Evolutionary conservation across 2,888 invertebrate species (phyloP).

Genomic region (Ectemnius lituratus): DNA sequence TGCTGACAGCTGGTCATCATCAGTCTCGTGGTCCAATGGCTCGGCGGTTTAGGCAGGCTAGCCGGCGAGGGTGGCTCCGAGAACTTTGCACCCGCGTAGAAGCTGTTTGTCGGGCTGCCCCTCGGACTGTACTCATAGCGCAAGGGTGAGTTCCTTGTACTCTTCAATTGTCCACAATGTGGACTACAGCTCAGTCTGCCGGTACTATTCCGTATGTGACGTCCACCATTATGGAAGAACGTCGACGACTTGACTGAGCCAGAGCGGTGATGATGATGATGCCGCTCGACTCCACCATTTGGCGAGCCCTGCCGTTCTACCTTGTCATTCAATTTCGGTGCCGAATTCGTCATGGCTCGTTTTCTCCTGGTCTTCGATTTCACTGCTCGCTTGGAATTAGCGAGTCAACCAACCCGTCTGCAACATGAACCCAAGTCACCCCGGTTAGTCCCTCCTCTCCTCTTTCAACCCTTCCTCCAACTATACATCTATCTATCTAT

Average conservation of each 20-base stretch:
- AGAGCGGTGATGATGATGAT: slow-evolving; percentile 52
- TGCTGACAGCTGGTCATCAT: slow-evolving; percentile 63
- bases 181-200: slow-evolving; percentile 70
- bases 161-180: slow-evolving; percentile 59
- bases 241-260: slow-evolving; percentile 64
- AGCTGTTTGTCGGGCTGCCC: slow-evolving; percentile 73
- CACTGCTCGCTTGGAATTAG: slow-evolving; percentile 19
- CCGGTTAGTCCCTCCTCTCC: too few relatives aligned
- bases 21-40: slow-evolving; percentile 83
- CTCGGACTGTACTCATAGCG: slow-evolving; percentile 65
- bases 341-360: slow-evolving; percentile 74
- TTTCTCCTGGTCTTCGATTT: slow-evolving; percentile 15
- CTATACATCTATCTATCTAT: too few relatives aligned
- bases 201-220: slow-evolving; percentile 52
- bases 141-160: slow-evolving; percentile 64
- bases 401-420: slow-evolving; percentile 43
- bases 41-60: slow-evolving; percentile 88
- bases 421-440: slow-evolving; percentile 18
- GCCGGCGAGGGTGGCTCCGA: slow-evolving; percentile 89
- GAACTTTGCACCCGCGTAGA: slow-evolving; percentile 87
- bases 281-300: slow-evolving; percentile 66
- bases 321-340: slow-evolving; percentile 72
- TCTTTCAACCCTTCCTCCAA: not conserved
- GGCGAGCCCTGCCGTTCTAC: slow-evolving; percentile 74
- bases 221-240: slow-evolving; percentile 61